Percentiles rank a stretch among this genome's conserved stretches.
phyloP scores from a whole-genome alignment of 2,888 invertebrate species.

The Caenorhabditis panamensis region DNA sequence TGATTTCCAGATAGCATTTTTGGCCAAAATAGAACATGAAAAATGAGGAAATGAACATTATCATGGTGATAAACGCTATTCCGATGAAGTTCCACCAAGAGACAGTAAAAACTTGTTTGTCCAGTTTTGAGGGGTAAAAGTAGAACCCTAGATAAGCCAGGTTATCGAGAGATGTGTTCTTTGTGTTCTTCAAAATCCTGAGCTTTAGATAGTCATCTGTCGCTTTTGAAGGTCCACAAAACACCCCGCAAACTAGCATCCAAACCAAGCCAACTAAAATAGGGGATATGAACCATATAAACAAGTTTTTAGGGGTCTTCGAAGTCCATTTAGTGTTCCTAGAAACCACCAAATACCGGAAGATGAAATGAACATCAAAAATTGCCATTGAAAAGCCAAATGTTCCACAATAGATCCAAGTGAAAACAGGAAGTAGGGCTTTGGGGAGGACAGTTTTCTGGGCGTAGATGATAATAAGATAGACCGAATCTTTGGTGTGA shows the following conservation, averaged over 20 bases:
- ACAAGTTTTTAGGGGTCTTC: background rate
- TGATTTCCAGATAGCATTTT: slow-evolving; percentile 12
- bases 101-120: no score
- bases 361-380: slow-evolving; percentile 22
- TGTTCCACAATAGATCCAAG: slow-evolving; percentile 1
- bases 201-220: background rate
- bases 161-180: background rate
- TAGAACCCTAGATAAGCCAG: background rate
- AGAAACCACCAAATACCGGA: slow-evolving; percentile 13
- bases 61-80: background rate
- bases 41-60: background rate
- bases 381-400: slow-evolving; percentile 16
- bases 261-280: background rate
- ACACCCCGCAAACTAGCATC: background rate
- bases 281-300: background rate
- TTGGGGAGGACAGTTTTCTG: background rate
- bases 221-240: background rate
- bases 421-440: no score
- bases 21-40: slow-evolving; percentile 13
- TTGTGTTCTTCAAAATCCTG: no score
- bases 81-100: background rate
- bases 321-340: background rate
- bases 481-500: background rate
- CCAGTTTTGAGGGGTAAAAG: background rate
- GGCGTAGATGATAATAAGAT: background rate